Percentiles rank a stretch among this genome's conserved stretches.
These are phyloP conservation scores for Mechanitis messenoides DNA, from an alignment of 2,888 invertebrate genomes.

Conservation along the genomic window DNA sequence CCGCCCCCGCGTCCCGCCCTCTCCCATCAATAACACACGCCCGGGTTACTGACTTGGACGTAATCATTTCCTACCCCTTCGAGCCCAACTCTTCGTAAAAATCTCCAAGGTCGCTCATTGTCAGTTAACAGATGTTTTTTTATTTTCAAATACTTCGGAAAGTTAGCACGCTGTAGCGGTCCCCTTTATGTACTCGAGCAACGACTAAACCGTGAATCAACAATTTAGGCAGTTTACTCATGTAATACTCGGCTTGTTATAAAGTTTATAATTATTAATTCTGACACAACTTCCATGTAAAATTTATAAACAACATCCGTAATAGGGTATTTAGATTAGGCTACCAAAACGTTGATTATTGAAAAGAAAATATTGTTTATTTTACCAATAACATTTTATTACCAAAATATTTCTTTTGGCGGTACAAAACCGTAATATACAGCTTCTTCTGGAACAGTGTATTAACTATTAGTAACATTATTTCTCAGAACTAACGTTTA, in stretches of 20 bases:
- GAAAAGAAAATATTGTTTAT: no score
- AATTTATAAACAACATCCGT: no score
- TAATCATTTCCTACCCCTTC: slow-evolving; percentile 75
- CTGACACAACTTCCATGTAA: no score
- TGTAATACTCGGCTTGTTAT: no score
- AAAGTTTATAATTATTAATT: no score
- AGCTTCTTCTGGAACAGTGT: no score
- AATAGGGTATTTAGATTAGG: no score
- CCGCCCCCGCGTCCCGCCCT: slow-evolving; percentile 51
- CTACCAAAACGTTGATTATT: no score
- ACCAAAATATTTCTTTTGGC: no score
- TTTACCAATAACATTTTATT: no score
- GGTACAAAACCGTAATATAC: no score
- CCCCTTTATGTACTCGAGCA: slow-evolving; percentile 7
- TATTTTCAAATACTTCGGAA: slow-evolving; percentile 17
- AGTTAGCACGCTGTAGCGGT: slow-evolving; percentile 10
- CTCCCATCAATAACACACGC: slow-evolving; percentile 75
- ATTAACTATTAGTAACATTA: no score
- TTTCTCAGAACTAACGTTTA: background rate
- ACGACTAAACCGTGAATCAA: slow-evolving; percentile 20
- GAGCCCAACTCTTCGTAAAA: slow-evolving; percentile 66
- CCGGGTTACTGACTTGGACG: slow-evolving; percentile 75
- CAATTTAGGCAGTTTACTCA: background rate
- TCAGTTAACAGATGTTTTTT: slow-evolving; percentile 56
- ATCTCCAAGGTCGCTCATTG: slow-evolving; percentile 73